Evolutionary conservation across 2,888 invertebrate species (phyloP).

Genomic region (Euplagia quadripunctaria): DNA sequence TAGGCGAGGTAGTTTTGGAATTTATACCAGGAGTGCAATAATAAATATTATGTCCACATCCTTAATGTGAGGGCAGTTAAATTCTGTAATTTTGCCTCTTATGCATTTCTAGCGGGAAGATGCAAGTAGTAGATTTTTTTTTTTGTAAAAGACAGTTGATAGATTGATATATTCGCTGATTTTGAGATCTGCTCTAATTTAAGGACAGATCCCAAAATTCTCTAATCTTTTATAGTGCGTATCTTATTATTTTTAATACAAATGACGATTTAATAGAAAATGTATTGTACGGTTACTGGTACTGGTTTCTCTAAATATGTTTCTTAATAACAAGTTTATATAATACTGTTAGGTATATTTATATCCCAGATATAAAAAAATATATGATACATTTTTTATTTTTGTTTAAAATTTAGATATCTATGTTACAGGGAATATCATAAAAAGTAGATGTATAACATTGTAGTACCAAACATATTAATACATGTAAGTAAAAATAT

Average conservation of each 20-base stretch:
- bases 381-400: constrained; percentile 19
- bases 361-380: constrained; percentile 8
- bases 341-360: background rate
- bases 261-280: too few species aligned
- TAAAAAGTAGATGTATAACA: constrained; percentile 23
- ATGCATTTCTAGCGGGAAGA: background rate
- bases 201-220: too few species aligned
- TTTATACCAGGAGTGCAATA: background rate
- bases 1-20: background rate
- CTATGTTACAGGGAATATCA: constrained; percentile 35
- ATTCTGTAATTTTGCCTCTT: background rate
- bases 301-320: background rate
- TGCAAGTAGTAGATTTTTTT: background rate
- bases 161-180: too few species aligned
- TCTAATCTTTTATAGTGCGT: too few species aligned
- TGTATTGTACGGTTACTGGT: background rate
- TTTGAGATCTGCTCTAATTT: too few species aligned
- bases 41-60: background rate
- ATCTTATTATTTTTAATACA: too few species aligned
- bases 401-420: constrained; percentile 22
- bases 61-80: background rate
- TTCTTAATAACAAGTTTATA: background rate
- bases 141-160: background rate
- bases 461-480: constrained; percentile 6
- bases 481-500: background rate